These are phyloP conservation scores for Acanthisitta chloris DNA, from an alignment of 2,113 vertebrate genomes.

Conservation along the genomic window DNA sequence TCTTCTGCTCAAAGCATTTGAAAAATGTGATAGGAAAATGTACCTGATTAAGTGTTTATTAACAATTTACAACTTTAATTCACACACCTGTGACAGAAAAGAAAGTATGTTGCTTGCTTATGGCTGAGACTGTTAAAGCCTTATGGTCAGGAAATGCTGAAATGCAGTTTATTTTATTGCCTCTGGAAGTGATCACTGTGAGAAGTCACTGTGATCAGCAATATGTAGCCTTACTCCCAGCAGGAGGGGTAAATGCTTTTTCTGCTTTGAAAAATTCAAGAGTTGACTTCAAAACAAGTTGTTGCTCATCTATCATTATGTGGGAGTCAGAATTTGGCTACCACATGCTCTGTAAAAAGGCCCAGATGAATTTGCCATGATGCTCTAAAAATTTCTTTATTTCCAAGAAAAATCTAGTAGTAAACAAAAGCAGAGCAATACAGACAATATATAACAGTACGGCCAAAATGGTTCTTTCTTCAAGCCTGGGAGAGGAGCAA, in stretches of 20 bases:
- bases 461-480: not conserved
- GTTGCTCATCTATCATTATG: not conserved
- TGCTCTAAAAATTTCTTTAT: not conserved
- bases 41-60: not conserved
- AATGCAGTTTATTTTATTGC: constrained; percentile 1
- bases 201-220: not conserved
- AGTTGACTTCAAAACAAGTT: not conserved
- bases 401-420: not conserved
- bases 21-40: not conserved
- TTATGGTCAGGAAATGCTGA: constrained; percentile 25
- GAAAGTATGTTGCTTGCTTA: not conserved
- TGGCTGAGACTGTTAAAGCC: not conserved
- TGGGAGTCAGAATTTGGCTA: not conserved
- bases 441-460: not conserved
- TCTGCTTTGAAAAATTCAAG: not conserved
- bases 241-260: not conserved
- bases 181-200: not conserved
- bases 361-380: not conserved
- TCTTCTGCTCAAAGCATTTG: not conserved
- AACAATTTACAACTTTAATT: not conserved
- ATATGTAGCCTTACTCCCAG: not conserved
- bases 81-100: not conserved
- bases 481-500: not conserved
- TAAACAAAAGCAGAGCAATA: not conserved
- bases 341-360: not conserved